These are phyloP conservation scores for Lycopodina hypogea DNA, from an alignment of 37 sponge, comb jelly and placozoan species.

Conservation along the genomic window DNA sequence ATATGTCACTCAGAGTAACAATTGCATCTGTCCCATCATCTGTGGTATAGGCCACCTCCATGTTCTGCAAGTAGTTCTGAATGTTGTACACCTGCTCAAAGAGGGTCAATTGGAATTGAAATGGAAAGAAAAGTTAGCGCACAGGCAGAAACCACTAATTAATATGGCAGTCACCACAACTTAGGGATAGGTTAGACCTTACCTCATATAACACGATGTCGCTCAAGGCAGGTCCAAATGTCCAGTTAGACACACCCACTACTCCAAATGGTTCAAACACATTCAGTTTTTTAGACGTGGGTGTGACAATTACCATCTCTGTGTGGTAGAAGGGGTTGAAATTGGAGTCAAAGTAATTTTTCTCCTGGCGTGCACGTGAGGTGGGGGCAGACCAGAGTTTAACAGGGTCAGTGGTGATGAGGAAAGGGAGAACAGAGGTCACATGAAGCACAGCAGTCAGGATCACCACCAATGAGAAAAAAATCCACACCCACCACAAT, in stretches of 20 bases:
- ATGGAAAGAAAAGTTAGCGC: background rate
- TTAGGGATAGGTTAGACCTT: background rate
- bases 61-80: slow-evolving; percentile 52
- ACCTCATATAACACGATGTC: slow-evolving; percentile 69
- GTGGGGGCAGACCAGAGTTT: slow-evolving; percentile 89
- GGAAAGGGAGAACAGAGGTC: slow-evolving; percentile 26
- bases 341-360: slow-evolving; percentile 92
- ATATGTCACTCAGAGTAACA: slow-evolving; percentile 87
- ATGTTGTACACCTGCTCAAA: slow-evolving; percentile 45
- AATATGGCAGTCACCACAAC: too few species aligned
- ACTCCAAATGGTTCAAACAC: background rate
- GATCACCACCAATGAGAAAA: slow-evolving; percentile 37
- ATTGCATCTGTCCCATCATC: slow-evolving; percentile 7
- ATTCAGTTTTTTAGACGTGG: slow-evolving; percentile 14
- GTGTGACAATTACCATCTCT: slow-evolving; percentile 81
- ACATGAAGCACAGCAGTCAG: slow-evolving; percentile 18
- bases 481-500: slow-evolving; percentile 31
- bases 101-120: background rate
- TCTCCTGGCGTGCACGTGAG: slow-evolving; percentile 83
- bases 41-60: slow-evolving; percentile 26
- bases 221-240: slow-evolving; percentile 66
- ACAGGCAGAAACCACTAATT: background rate
- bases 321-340: slow-evolving; percentile 95
- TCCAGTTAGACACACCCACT: background rate
- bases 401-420: slow-evolving; percentile 91